phyloP scores from a whole-genome alignment of 1,140 invertebrate species.

The Drosophila pachea region DNA sequence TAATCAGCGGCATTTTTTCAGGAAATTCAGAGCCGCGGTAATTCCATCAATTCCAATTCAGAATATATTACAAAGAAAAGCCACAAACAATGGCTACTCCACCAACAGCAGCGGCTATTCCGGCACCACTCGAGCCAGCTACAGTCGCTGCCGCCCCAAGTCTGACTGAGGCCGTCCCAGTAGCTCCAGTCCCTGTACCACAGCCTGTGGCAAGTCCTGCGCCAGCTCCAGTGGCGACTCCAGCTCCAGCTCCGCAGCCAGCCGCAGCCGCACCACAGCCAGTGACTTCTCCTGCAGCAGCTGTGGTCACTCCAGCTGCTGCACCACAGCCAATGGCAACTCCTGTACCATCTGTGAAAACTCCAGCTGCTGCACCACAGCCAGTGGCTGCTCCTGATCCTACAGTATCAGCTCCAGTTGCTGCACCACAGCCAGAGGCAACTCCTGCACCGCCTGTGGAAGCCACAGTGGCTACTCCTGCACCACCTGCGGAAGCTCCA shows the following conservation, averaged over 20 bases:
- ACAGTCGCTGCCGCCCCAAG: background rate
- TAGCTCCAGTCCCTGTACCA: too few relatives aligned
- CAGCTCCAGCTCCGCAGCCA: background rate
- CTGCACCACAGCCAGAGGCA: background rate
- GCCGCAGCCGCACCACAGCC: background rate
- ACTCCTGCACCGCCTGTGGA: background rate
- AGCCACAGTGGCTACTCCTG: background rate
- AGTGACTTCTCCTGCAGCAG: background rate
- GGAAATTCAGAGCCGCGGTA: background rate
- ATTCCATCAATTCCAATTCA: background rate
- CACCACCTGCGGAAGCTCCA: background rate
- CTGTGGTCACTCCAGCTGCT: background rate
- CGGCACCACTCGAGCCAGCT: background rate
- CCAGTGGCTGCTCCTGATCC: background rate
- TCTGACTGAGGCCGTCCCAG: too few relatives aligned
- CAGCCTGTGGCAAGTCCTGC: background rate
- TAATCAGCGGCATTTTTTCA: background rate
- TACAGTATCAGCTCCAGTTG: background rate
- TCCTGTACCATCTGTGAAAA: background rate
- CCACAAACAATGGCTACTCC: constrained; percentile 1
- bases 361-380: background rate
- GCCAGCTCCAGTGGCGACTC: background rate
- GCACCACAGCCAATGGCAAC: background rate
- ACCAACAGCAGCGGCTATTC: background rate
- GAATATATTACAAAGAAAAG: background rate